Base-by-base conservation (phyloP, 2,113 vertebrate species). In the Aegithalos caudatus region DNA sequence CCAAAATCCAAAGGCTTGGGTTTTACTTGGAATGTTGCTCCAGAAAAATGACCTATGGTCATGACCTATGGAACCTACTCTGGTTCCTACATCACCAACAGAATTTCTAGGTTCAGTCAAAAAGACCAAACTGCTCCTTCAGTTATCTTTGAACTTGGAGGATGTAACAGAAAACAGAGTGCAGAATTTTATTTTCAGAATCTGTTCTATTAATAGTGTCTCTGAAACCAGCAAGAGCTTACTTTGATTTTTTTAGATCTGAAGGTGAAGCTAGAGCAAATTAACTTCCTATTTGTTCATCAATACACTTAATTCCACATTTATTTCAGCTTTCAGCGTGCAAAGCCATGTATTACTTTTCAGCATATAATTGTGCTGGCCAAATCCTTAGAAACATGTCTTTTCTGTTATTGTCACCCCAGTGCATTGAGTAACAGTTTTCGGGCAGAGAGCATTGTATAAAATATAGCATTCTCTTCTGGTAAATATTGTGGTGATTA, bases 391-490 rank as follows among this genome's bases (percentile, higher is more conserved):
- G 44, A 70, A 90, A 88, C 5, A 6, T 64, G 48, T 8, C 19
- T 66, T 88, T 54, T 56, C 61, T 85, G 76, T 74, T 73, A 47
- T 62, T 83, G 44, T 81, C 76, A 83, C 38, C 37, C 38, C 19
- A 60, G 70, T 40, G 82, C 72, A 74, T 51, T 90, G 83, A 95
- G 79, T 44, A 78, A 62, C 28, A 88, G 67, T 67, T 91, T 96
- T 88, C 58, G 83, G 47, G 62, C 61, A 64, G 38, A 81, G 19
- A 73, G 11, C 0, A 0, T 51, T 37, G 51, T 67, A 67, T 74
- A 78, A 91, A 93, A n/a, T 50, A 62, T 3, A 77, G n/a, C 71
- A 40, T 90, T 95, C 80, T 96, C 31, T 71, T 94, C 86, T 88
- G 69, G 86, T 94, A 71, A 93, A 93, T 94, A 53, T 86, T 78